Percentiles rank a stretch among this genome's conserved stretches.
Evolutionary conservation across 1,140 invertebrate species (phyloP).

Genomic region (Caerostris extrusa): DNA sequence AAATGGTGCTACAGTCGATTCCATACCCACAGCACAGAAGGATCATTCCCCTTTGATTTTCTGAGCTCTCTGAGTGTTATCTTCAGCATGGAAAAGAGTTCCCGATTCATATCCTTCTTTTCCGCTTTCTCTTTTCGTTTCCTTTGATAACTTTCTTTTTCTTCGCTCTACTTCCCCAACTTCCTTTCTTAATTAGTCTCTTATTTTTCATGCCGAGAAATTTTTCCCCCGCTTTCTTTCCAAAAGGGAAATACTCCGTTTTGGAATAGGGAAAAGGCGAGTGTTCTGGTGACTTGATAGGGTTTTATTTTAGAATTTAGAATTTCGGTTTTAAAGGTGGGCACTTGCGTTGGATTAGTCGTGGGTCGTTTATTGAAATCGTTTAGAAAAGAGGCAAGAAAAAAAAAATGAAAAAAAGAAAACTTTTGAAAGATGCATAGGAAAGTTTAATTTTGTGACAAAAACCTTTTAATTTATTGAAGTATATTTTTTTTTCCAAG

Average conservation of each 20-base stretch:
- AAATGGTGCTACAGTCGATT: too few species aligned
- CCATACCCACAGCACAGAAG: not conserved
- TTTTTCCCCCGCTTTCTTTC: not conserved
- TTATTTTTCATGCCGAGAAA: slow-evolving; percentile 22
- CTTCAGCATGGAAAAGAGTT: not conserved
- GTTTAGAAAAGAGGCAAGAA: too few species aligned
- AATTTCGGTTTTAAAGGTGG: too few species aligned
- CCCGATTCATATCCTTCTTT: slow-evolving; percentile 12
- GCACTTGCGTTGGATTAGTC: too few species aligned
- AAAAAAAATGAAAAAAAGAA: too few species aligned
- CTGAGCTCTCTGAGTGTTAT: slow-evolving; percentile 1
- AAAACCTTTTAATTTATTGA: too few species aligned
- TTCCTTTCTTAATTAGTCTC: slow-evolving; percentile 28
- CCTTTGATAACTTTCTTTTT: slow-evolving; percentile 7
- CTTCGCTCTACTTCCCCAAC: not conserved
- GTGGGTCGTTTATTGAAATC: too few species aligned
- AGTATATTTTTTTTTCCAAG: too few species aligned
- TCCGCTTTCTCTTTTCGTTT: not conserved
- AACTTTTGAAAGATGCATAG: too few species aligned
- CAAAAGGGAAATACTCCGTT: not conserved
- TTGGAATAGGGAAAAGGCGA: not conserved
- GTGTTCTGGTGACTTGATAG: not conserved
- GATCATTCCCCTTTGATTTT: not conserved
- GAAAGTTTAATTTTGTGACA: too few species aligned
- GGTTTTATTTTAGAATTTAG: not conserved